Evolutionary conservation across 2,888 invertebrate species (phyloP).

Genomic region (Synanthedon myopaeformis): DNA sequence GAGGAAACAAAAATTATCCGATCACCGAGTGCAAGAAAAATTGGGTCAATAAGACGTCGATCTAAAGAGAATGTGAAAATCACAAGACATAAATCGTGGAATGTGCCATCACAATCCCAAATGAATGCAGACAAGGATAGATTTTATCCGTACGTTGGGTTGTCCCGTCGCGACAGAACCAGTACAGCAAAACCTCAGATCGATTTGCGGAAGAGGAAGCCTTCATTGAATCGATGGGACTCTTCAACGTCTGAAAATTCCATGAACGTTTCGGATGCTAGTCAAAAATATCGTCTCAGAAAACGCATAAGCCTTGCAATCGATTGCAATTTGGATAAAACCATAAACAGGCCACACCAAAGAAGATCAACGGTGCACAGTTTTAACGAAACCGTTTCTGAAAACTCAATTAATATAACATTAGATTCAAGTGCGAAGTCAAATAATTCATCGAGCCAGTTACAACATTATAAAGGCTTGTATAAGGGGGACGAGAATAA

Average conservation of each 20-base stretch:
- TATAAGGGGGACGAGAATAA: conserved; percentile 22
- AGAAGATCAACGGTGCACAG: conserved; percentile 44
- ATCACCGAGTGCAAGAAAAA: conserved; percentile 86
- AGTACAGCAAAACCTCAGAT: conserved; percentile 37
- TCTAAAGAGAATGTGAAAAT: conserved; percentile 75
- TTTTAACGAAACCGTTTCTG: conserved; percentile 37
- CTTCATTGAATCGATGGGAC: conserved; percentile 33
- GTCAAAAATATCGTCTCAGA: conserved; percentile 42
- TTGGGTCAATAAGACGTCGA: conserved; percentile 78
- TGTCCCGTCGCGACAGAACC: conserved; percentile 58
- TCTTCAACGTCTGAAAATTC: conserved; percentile 36
- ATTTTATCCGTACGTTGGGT: conserved; percentile 65
- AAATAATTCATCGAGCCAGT: conserved; percentile 22
- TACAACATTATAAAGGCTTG: conserved; percentile 33
- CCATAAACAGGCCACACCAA: conserved; percentile 36
- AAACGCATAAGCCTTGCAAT: conserved; percentile 45
- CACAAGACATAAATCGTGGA: conserved; percentile 76
- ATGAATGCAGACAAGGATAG: conserved; percentile 46
- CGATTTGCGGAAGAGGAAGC: conserved; percentile 20
- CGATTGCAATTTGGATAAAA: conserved; percentile 41
- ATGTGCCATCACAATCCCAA: conserved; percentile 59
- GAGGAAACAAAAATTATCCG: conserved; percentile 78
- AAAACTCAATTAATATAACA: conserved; percentile 37
- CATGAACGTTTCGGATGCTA: conserved; percentile 28
- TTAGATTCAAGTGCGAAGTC: conserved; percentile 33